Conservation (phyloP, 2,888 invertebrate species). For the Caenorhabditis auriculariae region DNA sequence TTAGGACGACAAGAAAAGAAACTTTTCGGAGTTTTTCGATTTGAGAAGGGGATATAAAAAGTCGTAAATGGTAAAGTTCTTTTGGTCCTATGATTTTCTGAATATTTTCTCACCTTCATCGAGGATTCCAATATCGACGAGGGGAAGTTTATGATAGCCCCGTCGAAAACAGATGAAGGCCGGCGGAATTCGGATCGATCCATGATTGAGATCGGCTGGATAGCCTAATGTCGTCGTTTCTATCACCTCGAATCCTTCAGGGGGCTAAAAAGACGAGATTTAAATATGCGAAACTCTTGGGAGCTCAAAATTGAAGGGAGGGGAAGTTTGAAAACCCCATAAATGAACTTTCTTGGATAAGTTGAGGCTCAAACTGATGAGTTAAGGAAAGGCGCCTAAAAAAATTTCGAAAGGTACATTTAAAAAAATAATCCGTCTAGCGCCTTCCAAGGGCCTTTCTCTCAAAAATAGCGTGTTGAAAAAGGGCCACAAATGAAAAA, state of each 20-base stretch:
- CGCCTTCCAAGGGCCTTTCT: too few relatives aligned
- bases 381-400: too few relatives aligned
- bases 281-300: neutral
- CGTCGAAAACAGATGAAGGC: conserved; percentile 88
- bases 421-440: too few relatives aligned
- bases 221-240: conserved; percentile 80
- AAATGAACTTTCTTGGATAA: too few relatives aligned
- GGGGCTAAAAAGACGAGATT: conserved; percentile 66
- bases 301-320: neutral
- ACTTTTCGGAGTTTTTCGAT: neutral
- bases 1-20: too few relatives aligned
- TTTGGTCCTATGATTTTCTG: neutral
- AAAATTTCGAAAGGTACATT: too few relatives aligned
- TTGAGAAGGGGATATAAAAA: neutral
- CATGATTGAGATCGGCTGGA: conserved; percentile 93
- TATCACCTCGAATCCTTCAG: conserved; percentile 76
- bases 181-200: conserved; percentile 83
- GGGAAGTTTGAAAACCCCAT: neutral
- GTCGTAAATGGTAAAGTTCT: too few relatives aligned
- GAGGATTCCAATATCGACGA: conserved; percentile 94
- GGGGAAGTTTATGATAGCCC: conserved; percentile 89
- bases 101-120: conserved; percentile 86
- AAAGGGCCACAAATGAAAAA: too few relatives aligned
- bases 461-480: too few relatives aligned
- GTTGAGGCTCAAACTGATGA: too few relatives aligned